Base-by-base conservation (phyloP, 2,888 invertebrate genomes). In the Chloroclystis v-ata region DNA sequence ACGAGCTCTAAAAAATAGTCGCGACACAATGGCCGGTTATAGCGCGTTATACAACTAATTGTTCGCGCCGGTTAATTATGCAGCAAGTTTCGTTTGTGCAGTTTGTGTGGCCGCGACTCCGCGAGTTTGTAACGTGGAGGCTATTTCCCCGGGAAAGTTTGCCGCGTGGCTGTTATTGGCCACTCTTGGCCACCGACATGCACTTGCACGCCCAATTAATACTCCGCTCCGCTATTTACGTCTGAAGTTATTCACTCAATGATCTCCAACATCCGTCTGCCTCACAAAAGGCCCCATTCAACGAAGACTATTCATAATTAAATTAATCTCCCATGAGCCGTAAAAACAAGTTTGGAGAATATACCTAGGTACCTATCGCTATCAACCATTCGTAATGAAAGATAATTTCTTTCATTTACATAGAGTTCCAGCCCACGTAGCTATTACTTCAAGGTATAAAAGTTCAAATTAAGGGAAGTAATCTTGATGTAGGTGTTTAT, bases 31-130 rank as follows among this genome's bases (percentile, higher is more conserved):
- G 67, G 73, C 72, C 71, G 73, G 77, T 78, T 81, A 78, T 75
- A 79, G 77, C 80, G 79, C 78, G 76, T 78, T 81, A 78, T 75
- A 80, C 80, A 82, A 81, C 78, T 82, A 83, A 82, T 82, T 81
- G 74, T 79, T 77, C 75, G 72, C 74, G 71, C 72, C 72, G 72
- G 73, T 75, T 82, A 80, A 82, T 83, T 80, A 80, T 81, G 72
- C 75, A 73, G 65, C 64, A 40, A 42, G 54, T 55, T 57, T 56
- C 78, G 72, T 78, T 80, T 75, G 73, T 61, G 57, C 54, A 67
- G 61, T 65, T 57, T 61, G 52, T 56, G 58, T 58, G 58, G 56
- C 45, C 52, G 46, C 46, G 37, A 32, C 38, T 24, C 33, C 28
- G 10, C 20, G 40, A 40, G 43, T 37, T 30, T 5, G 37, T 13